Evolutionary conservation across 1,140 invertebrate species (phyloP), one percentile per base, ranked within the genome.

Genomic region (Dreissena polymorpha): DNA sequence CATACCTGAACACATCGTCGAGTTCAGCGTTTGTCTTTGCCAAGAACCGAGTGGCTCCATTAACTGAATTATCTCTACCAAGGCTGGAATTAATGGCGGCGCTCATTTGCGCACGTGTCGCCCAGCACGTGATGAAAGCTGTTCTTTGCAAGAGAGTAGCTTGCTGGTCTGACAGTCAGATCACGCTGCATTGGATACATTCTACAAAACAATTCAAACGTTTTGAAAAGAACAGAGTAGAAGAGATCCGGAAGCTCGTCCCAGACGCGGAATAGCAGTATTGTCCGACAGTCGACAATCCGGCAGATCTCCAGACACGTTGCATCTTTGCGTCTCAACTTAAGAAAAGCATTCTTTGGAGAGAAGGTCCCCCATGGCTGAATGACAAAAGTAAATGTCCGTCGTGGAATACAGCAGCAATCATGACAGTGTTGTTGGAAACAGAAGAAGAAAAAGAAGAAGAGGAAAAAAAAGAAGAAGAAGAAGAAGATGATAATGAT

Each of bases 151-250:
- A 60, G 27, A 60, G 49, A 27, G 27, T 60, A 57, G 50, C n/a
- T 27, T 23, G n/a, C 25, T 75, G 51, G 72, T 55, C 14, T 29
- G 72, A 75, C 60, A 63, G 72, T 29, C 53, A 75, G 29, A 75
- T 60, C 5, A 57, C 25, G 72, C 55, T 64, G 13, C 53, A 63
- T 39, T 75, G 23, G 23, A 13, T 75, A 18, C 23, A 23, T 68
- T 27, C 67, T 27, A 68, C 18, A 27, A 68, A 68, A 68, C 25
- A 18, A 27, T 25, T n/a, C 1, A 27, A 68, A 68, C 67, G 29
- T 16, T 68, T n/a, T 68, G 14, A 21, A 68, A 21, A 18, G 14
- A 21, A 68, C 25, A 18, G 29, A 27, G 67, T 68, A 21, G 3
- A 23, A 27, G 67, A 68, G 25, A 68, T 68, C 25, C 18, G 25